Evolutionary conservation across 2,888 invertebrate species (phyloP), one percentile per base, ranked within the genome.

Genomic region (Drosophila kanekoi): DNA sequence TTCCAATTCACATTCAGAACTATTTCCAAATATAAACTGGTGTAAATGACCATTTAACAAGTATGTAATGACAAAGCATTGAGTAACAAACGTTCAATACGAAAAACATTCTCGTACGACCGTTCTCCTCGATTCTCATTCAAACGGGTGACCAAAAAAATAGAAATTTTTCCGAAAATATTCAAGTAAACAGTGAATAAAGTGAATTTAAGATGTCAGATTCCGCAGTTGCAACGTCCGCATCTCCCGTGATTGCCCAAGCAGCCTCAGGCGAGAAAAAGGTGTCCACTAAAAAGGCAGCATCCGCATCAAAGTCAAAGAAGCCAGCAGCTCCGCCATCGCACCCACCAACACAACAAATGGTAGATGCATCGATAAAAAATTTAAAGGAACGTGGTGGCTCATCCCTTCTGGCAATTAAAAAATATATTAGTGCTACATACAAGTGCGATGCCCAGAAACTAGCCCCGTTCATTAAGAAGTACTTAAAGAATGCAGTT

Each of bases 381-480:
- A n/a, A n/a, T n/a, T n/a, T n/a, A n/a, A n/a, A n/a, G n/a, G 28
- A 35, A 74, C n/a, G n/a, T n/a, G n/a, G n/a, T 33, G 79, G 79
- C 47, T 79, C 79, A 33, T 79, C 79, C 8, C 75, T 79, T 11
- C 28, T 70, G 66, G 79, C 79, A 44, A 79, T 79, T 6, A 79
- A 79, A 49, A 79, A 79, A 48, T 79, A 72, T 54, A 79, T 79
- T 10, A 43, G 57, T 56, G 69, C 80, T 47, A 77, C 79, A 43
- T 79, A 79, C 47, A 77, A 77, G 33, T 77, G 77, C 45, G 77
- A 72, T 52, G 77, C 70, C 37, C 72, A 76, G 37, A 72, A 77
- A 51, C 48, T 77, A 38, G 72, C 76, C 3, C 94, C 94, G 5
- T 95, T 94, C 92, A 95, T 95, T 81, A 94, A 93, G 75, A 94